Evolutionary conservation across 2,888 invertebrate genomes (phyloP), one percentile per base, ranked within the genome.

Genomic region (Melangyna quadrimaculata): DNA sequence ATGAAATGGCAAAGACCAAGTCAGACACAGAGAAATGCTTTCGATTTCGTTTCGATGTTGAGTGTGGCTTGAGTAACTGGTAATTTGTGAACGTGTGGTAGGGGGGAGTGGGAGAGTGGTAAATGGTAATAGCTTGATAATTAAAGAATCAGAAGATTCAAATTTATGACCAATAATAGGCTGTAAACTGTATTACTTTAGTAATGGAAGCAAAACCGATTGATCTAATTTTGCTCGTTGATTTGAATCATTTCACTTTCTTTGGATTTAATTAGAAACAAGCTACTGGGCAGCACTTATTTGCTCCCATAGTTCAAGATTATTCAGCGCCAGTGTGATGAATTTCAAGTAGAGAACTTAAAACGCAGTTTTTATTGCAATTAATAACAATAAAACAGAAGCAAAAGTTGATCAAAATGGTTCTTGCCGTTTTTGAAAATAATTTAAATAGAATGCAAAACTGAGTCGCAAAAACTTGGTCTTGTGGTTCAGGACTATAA

Each of bases 41-140:
- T 89, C 89, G 88, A 86, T 89, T 89, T 89, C 89, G 78, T 88
- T 89, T 87, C 70, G 82, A 84, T 55, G 77, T 80, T 73, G 61
- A 48, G 45, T 72, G 14, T 61, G 82, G 19, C 63, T 77, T 55
- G 37, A 40, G 10, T 48, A 45, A 51, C 48, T 72, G 51, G 65
- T 75, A 67, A 43, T 43, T 71, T 35, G 48, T 29, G 48, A 51
- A 29, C 59, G 72, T 7, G 57, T 75, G 67, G 61, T 9, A 24
- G 61, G 19, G n/a, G 48, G 22, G 37, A 40, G 29, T 63, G 37
- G 2, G 6, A 45, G 17, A 8, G n/a, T n/a, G n/a, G n/a, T 29
- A 1, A 35, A 53, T 57, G 57, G 5, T 63, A 32, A 65, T 48
- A n/a, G 22, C 48, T 51, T 2, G 19, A n/a, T 29, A 67, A 35